Conservation (phyloP, 2,113 vertebrate species). For the Vireo altiloquus region DNA sequence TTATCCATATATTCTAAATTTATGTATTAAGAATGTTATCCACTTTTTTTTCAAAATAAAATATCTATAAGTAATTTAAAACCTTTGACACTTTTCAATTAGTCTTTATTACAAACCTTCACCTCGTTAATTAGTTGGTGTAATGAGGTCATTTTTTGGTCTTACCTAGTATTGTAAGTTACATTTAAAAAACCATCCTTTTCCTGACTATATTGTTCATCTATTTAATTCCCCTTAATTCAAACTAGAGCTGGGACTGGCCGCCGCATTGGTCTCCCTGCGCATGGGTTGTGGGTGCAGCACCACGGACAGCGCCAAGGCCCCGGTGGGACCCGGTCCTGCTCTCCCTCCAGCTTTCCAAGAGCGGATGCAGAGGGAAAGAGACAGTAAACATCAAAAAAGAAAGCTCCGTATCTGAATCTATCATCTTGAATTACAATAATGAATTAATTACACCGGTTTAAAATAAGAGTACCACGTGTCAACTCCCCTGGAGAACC, state of each 20-base stretch:
- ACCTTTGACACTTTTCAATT: not conserved
- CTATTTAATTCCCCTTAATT: not conserved
- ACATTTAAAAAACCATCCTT: not conserved
- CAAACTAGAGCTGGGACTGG: not conserved
- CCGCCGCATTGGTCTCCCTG: accelerated
- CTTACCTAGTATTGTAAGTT: not conserved
- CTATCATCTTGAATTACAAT: not conserved
- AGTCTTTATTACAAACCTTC: not conserved
- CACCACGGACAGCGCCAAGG: not conserved
- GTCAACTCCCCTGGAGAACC: not conserved
- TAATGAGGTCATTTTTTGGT: not conserved
- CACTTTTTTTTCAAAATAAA: not conserved
- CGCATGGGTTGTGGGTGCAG: accelerated
- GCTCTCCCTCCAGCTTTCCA: not conserved
- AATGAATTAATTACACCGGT: not conserved
- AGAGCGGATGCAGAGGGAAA: not conserved
- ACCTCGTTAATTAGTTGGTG: not conserved
- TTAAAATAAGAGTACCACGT: not conserved
- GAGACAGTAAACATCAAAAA: not conserved
- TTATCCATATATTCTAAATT: not conserved
- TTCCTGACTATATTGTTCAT: not conserved
- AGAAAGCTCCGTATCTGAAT: not conserved
- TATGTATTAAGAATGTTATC: not conserved
- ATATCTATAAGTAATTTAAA: not conserved
- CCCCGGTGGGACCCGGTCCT: accelerated